phyloP scores from a whole-genome alignment of 2,888 invertebrate genomes.

The Sminthurinus aureus region DNA sequence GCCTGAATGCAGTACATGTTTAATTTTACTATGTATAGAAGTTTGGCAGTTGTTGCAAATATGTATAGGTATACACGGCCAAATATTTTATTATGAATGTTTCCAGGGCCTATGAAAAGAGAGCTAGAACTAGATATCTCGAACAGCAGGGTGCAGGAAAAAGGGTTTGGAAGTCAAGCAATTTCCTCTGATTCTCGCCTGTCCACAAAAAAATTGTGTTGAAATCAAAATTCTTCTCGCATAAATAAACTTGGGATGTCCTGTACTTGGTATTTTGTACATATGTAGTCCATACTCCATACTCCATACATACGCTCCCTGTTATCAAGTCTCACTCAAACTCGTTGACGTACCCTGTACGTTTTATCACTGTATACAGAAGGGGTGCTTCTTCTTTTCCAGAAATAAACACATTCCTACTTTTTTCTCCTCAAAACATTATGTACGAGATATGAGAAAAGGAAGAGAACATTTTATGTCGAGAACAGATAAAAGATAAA shows the following conservation, averaged over 20 bases:
- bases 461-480: too few species aligned
- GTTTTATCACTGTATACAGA: constrained; percentile 1
- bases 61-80: not conserved
- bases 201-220: constrained; percentile 40
- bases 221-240: constrained; percentile 37
- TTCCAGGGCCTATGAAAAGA: not conserved
- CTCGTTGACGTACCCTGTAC: constrained; percentile 6
- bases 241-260: constrained; percentile 24
- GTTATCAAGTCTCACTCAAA: constrained; percentile 4
- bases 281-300: not conserved
- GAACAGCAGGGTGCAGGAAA: constrained; percentile 47
- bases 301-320: constrained; percentile 9
- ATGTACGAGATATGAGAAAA: too few species aligned
- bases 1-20: not conserved
- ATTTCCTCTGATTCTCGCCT: constrained; percentile 46
- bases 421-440: too few species aligned
- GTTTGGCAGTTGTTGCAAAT: not conserved
- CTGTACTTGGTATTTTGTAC: too few species aligned
- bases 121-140: constrained; percentile 39
- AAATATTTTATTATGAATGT: constrained; percentile 16
- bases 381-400: not conserved
- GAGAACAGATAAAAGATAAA: too few species aligned
- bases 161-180: constrained; percentile 47
- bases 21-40: not conserved
- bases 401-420: constrained; percentile 1